Evolutionary conservation across 2,797 vertebrate species (phyloP), one percentile per base, ranked within the genome.

Genomic region (Apogon hyalosoma): DNA sequence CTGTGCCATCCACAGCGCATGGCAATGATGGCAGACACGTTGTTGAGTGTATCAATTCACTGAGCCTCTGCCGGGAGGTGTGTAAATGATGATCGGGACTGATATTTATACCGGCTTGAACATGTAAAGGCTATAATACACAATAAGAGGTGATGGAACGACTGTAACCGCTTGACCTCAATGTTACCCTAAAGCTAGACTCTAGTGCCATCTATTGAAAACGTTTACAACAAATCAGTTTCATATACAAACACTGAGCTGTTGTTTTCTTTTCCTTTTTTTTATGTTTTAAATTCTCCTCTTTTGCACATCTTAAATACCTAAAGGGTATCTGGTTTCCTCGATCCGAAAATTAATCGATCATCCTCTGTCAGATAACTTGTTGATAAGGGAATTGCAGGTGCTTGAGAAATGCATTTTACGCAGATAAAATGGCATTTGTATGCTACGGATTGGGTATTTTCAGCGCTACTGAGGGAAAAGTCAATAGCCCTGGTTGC

Each of bases 161-260:
- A 85, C 82, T 79, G 79, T 72, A 87, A 64, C 63, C 78, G 82
- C 84, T 92, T 94, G 92, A 95, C 93, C 92, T 90, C 86, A 63
- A 85, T 78, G 83, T 92, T 95, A 94, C 94, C 94, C 92, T 95
- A 93, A 93, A 90, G 92, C 93, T 94, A 95, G 94, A 95, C 96
- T 96, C 94, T 94, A 95, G 95, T 96, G 95, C 95, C 96, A 96
- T 96, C 96, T 97, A 97, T 96, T 96, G 96, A 97, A 92, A 93
- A 89, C 81, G 60, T 69, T 72, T 69, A 81, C 80, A 77, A 58
- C 79, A 77, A 87, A 92, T 89, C 79, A 83, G 82, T 63, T 69
- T 73, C 79, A 73, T 48, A 14, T 18, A 36, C 73, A 71, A 78
- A 78, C 61, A 69, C 9, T n/a, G 60, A 56, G n/a, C 51, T 61